Evolutionary conservation across 2,113 vertebrate species (phyloP).

Genomic region (Poeciliopsis turrubarensis): DNA sequence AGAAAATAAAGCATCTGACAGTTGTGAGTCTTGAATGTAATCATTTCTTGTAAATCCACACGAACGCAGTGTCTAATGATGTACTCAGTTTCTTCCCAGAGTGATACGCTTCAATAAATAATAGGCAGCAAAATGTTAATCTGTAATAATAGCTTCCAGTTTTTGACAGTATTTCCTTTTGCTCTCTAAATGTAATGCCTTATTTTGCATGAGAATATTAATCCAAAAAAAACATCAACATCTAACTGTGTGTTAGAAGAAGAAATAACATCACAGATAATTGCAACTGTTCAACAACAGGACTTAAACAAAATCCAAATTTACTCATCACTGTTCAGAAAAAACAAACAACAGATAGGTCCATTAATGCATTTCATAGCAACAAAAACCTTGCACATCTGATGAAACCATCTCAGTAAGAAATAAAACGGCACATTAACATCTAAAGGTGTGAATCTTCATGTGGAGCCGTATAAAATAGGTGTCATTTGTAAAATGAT

Average conservation of each 20-base stretch:
- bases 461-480: constrained; percentile 34
- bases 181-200: neutral
- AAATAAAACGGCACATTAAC: constrained; percentile 21
- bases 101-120: too few species aligned
- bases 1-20: too few species aligned
- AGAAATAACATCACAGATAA: neutral
- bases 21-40: too few species aligned
- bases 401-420: constrained; percentile 12
- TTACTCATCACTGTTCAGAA: neutral
- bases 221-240: neutral
- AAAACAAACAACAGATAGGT: neutral
- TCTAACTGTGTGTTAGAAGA: neutral
- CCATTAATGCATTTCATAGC: neutral
- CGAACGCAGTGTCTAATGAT: too few species aligned
- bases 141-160: too few species aligned
- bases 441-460: constrained; percentile 22
- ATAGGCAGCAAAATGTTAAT: too few species aligned
- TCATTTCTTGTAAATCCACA: too few species aligned
- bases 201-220: neutral
- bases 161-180: neutral
- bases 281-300: neutral
- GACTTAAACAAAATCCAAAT: constrained; percentile 6
- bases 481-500: constrained; percentile 38
- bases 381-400: neutral
- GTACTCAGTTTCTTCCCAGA: too few species aligned